Evolutionary conservation across 2,888 invertebrate species (phyloP), one percentile per base, ranked within the genome.

Genomic region (Cataglyphis altisquamis): DNA sequence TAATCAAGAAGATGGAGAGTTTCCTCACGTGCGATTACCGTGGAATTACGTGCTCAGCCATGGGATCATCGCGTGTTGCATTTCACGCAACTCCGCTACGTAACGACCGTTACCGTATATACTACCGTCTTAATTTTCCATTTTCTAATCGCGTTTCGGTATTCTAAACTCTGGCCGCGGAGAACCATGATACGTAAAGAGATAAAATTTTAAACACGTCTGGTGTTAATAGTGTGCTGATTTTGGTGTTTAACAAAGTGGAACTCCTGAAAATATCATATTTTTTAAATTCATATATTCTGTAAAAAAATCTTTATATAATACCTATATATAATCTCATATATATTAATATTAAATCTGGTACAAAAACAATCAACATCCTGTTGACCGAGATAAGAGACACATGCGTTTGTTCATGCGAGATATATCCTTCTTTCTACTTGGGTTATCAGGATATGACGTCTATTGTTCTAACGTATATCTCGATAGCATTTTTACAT

Each of bases 41-140:
- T 55, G 72, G 78, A 72, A 78, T 78, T 72, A 78, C 77, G 41
- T 57, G 77, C 45, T 45, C 78, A 32, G 32, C 78, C 60, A 25
- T 25, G 72, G 25, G 45, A 72, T 80, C 72, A 80, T 80, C 72
- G 78, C 78, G 72, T 80, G 78, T 72, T n/a, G 78, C 45, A 45
- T 72, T 80, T 80, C 72, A 62, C 48, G 72, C 78, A 72, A 60
- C 60, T 36, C 52, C 60, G 36, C 60, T 4, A 68, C 78, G 72
- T 72, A 80, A 80, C 78, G 78, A 62, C 45, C 72, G 72, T 48
- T 60, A 68, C 29, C 5, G 36, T 55, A 21, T 3, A 29, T 29
- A 29, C 29, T 29, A 18, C 15, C 21, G 21, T 41, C 45, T 60
- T 72, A 60, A 80, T 80, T 62, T 68, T 52, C 68, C 68, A 52